These are phyloP conservation scores for Cryptocheilus praepositus DNA, from an alignment of 2,888 invertebrate genomes.

Conservation along the genomic window DNA sequence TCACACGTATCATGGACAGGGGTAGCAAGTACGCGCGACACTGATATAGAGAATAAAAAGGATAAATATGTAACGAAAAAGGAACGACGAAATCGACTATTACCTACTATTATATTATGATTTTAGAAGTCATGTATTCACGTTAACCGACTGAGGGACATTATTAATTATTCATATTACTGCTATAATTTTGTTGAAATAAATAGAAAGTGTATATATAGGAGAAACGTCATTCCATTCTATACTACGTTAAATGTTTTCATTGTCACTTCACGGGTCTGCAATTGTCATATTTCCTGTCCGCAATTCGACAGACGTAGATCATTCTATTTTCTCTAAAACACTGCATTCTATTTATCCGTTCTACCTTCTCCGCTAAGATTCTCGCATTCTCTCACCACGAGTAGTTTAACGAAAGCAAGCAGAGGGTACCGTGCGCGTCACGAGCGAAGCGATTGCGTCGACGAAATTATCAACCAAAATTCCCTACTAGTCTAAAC, in stretches of 20 bases:
- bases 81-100: constrained; percentile 18
- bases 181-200: constrained; percentile 60
- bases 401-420: background rate
- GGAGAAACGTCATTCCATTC: constrained; percentile 43
- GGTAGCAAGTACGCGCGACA: constrained; percentile 42
- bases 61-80: constrained; percentile 25
- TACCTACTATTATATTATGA: constrained; percentile 50
- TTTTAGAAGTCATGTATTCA: constrained; percentile 56
- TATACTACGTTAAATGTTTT: constrained; percentile 25
- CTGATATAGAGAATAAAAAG: constrained; percentile 32
- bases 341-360: no score
- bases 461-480: constrained; percentile 13
- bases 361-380: background rate
- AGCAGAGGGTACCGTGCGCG: background rate
- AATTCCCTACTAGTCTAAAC: constrained; percentile 24
- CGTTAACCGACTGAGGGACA: constrained; percentile 61
- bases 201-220: constrained; percentile 53
- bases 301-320: no score
- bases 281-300: constrained; percentile 19
- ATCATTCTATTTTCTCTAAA: no score
- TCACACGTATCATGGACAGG: constrained; percentile 66
- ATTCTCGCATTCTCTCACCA: background rate
- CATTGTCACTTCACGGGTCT: constrained; percentile 19
- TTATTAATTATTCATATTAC: constrained; percentile 48
- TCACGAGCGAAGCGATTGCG: constrained; percentile 4